Conservation (phyloP, 1,140 invertebrate genomes). For the Euglossa dilemma region DNA sequence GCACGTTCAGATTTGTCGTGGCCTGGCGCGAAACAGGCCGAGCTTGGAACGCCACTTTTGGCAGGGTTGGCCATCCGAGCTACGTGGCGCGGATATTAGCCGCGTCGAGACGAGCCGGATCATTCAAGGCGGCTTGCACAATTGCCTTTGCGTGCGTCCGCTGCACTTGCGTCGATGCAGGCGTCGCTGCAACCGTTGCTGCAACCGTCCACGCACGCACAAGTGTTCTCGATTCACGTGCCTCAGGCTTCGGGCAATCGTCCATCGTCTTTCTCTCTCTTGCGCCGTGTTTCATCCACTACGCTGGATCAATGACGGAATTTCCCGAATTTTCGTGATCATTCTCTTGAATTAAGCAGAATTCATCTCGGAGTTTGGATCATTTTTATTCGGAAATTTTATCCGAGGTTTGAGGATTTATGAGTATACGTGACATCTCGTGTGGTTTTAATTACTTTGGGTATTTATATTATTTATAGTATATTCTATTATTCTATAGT, state of each 20-base stretch:
- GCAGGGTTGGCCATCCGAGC: neutral
- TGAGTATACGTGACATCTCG: too few species aligned
- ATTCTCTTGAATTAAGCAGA: too few species aligned
- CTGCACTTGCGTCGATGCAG: neutral
- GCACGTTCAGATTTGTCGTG: slow-evolving; percentile 31
- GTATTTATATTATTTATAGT: too few species aligned
- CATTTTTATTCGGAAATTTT: too few species aligned
- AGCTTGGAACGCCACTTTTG: slow-evolving; percentile 44
- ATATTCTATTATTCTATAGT: too few species aligned
- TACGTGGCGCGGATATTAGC: slow-evolving; percentile 27
- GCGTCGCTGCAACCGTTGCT: neutral
- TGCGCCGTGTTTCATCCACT: too few species aligned
- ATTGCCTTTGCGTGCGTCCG: slow-evolving; percentile 5
- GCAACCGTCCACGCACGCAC: neutral
- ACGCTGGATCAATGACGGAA: too few species aligned
- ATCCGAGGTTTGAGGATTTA: too few species aligned
- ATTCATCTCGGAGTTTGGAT: too few species aligned
- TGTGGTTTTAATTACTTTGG: too few species aligned
- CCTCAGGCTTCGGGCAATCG: neutral
- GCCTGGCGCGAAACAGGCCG: slow-evolving; percentile 1
- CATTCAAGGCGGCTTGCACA: slow-evolving; percentile 31
- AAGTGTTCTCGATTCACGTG: slow-evolving; percentile 20
- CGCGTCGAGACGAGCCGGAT: slow-evolving; percentile 16
- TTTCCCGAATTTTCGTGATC: too few species aligned
- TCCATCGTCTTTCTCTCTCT: neutral